These are phyloP conservation scores for Macrotus californicus DNA, from an alignment of 2,113 vertebrate genomes.

Conservation along the genomic window DNA sequence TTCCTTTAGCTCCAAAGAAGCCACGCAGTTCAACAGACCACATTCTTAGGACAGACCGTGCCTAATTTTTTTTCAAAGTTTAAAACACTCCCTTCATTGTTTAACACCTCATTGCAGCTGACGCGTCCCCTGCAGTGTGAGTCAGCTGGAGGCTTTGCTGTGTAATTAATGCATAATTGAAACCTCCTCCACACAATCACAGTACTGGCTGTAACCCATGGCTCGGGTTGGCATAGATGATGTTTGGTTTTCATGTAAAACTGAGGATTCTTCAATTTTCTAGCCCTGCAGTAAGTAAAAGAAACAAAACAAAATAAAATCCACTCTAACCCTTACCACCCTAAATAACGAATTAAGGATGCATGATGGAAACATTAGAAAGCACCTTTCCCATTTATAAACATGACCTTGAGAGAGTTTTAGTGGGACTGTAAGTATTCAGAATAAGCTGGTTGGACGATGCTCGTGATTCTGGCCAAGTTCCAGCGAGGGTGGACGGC, in stretches of 20 bases:
- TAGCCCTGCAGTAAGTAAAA: background rate
- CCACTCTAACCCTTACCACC: background rate
- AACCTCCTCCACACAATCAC: constrained; percentile 60
- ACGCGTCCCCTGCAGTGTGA: constrained; percentile 51
- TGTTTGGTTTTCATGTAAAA: constrained; percentile 63
- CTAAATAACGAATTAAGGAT: constrained; percentile 2
- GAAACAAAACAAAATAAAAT: background rate
- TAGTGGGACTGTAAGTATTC: background rate
- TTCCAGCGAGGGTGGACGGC: background rate
- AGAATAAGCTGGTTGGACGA: background rate
- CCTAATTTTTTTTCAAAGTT: constrained; percentile 38
- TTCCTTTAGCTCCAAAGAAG: background rate
- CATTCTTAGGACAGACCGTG: constrained; percentile 18
- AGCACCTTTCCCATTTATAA: background rate
- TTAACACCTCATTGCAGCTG: constrained; percentile 66
- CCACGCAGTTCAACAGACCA: background rate
- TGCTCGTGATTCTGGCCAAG: background rate
- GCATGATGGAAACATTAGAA: background rate
- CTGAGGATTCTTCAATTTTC: background rate
- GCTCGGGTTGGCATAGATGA: constrained; percentile 38
- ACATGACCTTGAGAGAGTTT: background rate
- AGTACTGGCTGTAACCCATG: constrained; percentile 31
- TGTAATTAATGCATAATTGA: constrained; percentile 70
- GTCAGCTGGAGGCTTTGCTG: constrained; percentile 58
- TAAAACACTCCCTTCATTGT: constrained; percentile 52